Conservation (phyloP, 2,113 vertebrate genomes). For the Montifringilla adamsi region DNA sequence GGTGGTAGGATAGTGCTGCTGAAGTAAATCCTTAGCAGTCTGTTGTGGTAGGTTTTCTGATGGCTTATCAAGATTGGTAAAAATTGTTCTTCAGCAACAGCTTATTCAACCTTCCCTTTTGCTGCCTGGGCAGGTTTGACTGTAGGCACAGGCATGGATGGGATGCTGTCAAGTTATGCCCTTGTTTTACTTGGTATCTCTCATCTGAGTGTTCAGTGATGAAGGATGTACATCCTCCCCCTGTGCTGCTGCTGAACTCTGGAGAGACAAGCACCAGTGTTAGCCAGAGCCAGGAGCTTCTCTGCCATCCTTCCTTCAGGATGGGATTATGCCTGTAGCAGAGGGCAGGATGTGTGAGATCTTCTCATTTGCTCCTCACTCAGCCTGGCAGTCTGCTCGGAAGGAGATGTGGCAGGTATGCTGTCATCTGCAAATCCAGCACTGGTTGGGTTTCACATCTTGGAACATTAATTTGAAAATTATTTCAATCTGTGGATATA, state of each 20-base stretch:
- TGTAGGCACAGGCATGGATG: background rate
- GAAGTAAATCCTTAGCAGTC: background rate
- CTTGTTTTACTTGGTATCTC: background rate
- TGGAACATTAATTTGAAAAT: background rate
- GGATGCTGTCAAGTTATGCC: background rate
- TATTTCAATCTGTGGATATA: background rate
- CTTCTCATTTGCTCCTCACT: background rate
- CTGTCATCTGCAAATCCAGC: background rate
- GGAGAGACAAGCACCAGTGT: background rate
- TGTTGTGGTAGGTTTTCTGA: background rate
- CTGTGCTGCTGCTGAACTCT: background rate
- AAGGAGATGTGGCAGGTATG: background rate
- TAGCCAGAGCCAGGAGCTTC: background rate
- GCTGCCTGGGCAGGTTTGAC: background rate
- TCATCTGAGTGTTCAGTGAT: background rate
- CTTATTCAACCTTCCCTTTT: background rate
- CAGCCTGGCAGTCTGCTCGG: background rate
- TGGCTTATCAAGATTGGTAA: background rate
- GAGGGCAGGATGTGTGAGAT: background rate
- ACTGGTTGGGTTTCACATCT: background rate
- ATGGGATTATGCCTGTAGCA: background rate
- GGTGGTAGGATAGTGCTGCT: background rate
- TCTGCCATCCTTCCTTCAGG: background rate
- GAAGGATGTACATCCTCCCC: background rate
- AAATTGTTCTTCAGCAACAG: background rate